Conservation (phyloP, 2,113 vertebrate genomes). For the Fregata magnificens region DNA sequence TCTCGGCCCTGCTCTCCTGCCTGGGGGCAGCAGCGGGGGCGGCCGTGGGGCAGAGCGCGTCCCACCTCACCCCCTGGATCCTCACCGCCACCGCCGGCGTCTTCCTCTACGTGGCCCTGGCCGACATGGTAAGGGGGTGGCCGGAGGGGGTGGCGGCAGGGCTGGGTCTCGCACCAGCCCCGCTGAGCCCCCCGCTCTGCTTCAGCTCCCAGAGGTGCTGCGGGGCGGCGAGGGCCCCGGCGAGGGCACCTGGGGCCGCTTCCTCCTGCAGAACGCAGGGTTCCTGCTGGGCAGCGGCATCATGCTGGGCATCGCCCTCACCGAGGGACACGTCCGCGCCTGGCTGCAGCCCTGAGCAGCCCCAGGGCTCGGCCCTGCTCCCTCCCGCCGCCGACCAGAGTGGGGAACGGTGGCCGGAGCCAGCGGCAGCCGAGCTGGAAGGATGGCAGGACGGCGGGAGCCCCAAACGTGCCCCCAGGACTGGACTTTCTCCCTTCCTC, state of each 20-base stretch:
- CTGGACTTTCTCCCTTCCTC: not conserved
- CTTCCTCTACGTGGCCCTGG: constrained; percentile 84
- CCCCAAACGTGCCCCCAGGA: not conserved
- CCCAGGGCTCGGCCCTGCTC: not conserved
- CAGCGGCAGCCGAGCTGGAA: not conserved
- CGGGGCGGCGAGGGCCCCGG: not conserved
- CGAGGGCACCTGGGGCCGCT: constrained; percentile 13
- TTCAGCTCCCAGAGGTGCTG: constrained; percentile 77
- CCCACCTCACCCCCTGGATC: constrained; percentile 78
- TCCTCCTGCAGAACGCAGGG: constrained; percentile 76
- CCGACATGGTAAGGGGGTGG: constrained; percentile 76
- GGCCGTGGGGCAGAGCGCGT: constrained; percentile 66
- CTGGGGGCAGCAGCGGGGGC: constrained; percentile 69
- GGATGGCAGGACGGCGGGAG: not conserved
- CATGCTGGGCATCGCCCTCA: constrained; percentile 81
- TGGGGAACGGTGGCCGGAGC: not conserved
- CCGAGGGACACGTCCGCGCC: constrained; percentile 73
- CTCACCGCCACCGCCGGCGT: constrained; percentile 80
- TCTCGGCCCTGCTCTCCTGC: constrained; percentile 77
- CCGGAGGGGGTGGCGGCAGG: fast-evolving
- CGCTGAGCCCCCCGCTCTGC: not conserved
- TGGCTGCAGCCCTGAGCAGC: constrained; percentile 8
- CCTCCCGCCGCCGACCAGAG: fast-evolving
- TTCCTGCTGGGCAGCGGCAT: constrained; percentile 74
- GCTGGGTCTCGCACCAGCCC: fast-evolving